Evolutionary conservation across 2,797 vertebrate genomes (phyloP), one percentile per base, ranked within the genome.

Genomic region (Clamator glandarius): DNA sequence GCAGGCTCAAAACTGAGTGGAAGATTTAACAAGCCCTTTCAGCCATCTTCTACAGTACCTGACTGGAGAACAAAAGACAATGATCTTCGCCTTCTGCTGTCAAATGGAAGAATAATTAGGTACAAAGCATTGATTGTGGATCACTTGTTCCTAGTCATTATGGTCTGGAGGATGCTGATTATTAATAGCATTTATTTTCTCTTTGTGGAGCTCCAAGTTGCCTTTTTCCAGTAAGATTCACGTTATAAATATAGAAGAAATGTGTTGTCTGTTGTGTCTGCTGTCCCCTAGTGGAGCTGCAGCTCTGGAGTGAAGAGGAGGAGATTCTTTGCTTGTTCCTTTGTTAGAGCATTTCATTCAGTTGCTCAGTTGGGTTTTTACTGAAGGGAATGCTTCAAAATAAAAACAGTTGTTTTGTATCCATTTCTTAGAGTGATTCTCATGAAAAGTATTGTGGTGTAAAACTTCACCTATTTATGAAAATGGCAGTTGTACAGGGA

Each of bases 21-120:
- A 82, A 99, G 98, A 93, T 98, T 99, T 97, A 99, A 99, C 97
- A 99, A 99, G 95, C 98, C 98, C 81, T 98, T 99, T 55, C 99
- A 98, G 3, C 99, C 99, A 5, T 99, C 99, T 12, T 99, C 98
- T 23, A 98, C 99, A 2, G 98, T 98, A 51, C 98, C 98, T 33
- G 99, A 99, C 78, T 97, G 97, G 97, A 98, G 97, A 95, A 89
- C 98, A 28, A 98, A 98, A 91, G 99, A 99, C 74, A 98, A 99
- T 67, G 98, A 99, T 95, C 97, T 99, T 59, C 98, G 98, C 70
- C 98, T 99, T 57, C 98, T 99, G 95, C 96, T 99, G 96, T 98
- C 98, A 94, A 99, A 99, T 89, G 99, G 99, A 89, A 98, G 98
- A 90, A 99, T 99, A 88, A 98, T 99, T 95, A 99, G 98, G 99